Evolutionary conservation across 2,113 vertebrate genomes (phyloP).

Genomic region (Oreotrochilus melanogaster): DNA sequence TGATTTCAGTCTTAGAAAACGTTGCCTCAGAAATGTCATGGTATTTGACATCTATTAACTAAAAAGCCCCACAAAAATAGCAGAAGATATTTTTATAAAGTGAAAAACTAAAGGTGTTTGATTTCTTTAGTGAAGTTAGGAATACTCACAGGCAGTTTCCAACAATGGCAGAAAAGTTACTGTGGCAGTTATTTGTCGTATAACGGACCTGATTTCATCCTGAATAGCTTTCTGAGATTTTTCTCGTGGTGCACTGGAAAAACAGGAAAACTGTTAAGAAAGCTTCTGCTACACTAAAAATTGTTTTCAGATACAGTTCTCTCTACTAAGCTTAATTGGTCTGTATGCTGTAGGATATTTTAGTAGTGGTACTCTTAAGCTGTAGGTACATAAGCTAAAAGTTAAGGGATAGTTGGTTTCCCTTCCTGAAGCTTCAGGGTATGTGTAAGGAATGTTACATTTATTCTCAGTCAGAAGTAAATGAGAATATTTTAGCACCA

Average conservation of each 20-base stretch:
- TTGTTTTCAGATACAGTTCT: not conserved
- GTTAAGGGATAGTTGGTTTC: not conserved
- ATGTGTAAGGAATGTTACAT: not conserved
- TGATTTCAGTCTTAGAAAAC: not conserved
- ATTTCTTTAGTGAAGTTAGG: not conserved
- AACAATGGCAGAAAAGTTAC: constrained; percentile 94
- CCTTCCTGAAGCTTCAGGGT: not conserved
- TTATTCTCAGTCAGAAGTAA: not conserved
- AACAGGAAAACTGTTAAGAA: not conserved
- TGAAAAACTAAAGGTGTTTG: rapidly evolving
- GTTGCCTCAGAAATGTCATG: not conserved
- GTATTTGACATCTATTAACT: not conserved
- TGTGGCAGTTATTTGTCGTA: constrained; percentile 94
- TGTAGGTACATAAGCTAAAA: not conserved
- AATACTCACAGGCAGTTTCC: constrained; percentile 91
- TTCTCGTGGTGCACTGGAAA: constrained; percentile 85
- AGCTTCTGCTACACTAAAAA: not conserved
- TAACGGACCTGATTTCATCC: constrained; percentile 95
- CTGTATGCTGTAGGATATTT: not conserved
- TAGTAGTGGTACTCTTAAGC: not conserved
- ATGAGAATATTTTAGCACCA: not conserved
- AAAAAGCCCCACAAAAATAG: not conserved
- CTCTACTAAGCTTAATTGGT: not conserved
- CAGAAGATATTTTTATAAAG: not conserved
- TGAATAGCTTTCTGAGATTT: constrained; percentile 95